Conservation (phyloP, 2,113 vertebrate species). For the Fulmarus glacialis region DNA sequence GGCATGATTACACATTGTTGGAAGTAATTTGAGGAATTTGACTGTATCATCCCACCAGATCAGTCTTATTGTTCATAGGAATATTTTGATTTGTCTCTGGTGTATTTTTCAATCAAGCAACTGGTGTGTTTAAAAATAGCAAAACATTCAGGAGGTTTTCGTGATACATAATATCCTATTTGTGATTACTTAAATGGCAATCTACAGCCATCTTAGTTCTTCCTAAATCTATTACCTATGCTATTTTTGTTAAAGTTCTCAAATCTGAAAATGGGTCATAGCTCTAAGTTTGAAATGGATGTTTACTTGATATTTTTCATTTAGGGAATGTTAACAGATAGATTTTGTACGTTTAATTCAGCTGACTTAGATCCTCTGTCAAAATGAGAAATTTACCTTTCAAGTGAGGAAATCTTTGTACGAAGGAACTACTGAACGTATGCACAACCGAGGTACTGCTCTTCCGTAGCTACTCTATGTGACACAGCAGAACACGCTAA, state of each 20-base stretch:
- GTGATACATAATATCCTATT: background rate
- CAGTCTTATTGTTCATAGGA: background rate
- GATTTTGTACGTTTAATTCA: background rate
- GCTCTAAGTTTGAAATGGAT: background rate
- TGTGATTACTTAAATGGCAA: background rate
- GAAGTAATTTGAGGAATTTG: background rate
- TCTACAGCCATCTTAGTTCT: background rate
- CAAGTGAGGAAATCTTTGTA: background rate
- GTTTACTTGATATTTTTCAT: background rate
- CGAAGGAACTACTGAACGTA: rapidly evolving
- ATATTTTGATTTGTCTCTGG: background rate
- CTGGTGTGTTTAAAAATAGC: background rate
- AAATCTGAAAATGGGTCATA: background rate
- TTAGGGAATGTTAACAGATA: background rate
- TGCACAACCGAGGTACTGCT: background rate
- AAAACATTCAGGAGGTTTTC: background rate
- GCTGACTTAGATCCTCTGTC: background rate
- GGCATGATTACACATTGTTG: background rate
- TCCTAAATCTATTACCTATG: background rate
- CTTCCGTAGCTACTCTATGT: rapidly evolving
- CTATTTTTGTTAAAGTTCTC: background rate
- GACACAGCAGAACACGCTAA: rapidly evolving
- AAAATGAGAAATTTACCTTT: background rate
- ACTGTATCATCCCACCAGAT: background rate
- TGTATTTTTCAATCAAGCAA: background rate